phyloP scores from a whole-genome alignment of 2,113 vertebrate species.

The Chloroceryle aenea region DNA sequence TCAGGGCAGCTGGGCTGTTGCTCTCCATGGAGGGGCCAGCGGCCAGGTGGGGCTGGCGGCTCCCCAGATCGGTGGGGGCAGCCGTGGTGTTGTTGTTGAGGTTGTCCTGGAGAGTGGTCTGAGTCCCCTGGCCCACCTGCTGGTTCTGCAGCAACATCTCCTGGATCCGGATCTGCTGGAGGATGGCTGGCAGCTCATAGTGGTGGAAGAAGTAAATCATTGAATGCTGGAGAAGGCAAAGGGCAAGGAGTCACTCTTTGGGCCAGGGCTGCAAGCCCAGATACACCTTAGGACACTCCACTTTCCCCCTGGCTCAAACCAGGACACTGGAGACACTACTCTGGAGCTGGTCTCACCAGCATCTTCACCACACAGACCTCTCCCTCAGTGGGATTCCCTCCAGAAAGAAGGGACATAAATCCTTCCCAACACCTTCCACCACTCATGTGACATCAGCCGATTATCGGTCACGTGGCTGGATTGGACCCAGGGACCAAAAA shows the following conservation, averaged over 20 bases:
- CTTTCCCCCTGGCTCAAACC: too few relatives aligned
- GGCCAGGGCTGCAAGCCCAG: background rate
- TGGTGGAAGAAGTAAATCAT: slow-evolving; percentile 99
- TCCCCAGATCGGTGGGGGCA: fast-evolving
- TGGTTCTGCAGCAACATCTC: slow-evolving; percentile 96
- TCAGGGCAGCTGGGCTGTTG: background rate
- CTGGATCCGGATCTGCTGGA: slow-evolving; percentile 96
- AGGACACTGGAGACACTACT: background rate
- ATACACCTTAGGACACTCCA: background rate
- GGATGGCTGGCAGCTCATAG: slow-evolving; percentile 95
- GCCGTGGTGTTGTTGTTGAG: slow-evolving; percentile 90
- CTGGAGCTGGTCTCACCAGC: background rate
- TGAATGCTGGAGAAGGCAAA: slow-evolving; percentile 82
- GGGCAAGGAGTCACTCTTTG: background rate
- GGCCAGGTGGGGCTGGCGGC: background rate
- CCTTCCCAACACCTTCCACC: background rate
- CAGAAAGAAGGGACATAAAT: background rate
- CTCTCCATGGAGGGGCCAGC: background rate
- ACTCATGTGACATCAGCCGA: background rate
- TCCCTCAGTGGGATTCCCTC: background rate
- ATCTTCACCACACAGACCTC: background rate
- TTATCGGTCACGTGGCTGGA: background rate
- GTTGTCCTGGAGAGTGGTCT: slow-evolving; percentile 91
- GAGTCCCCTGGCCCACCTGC: slow-evolving; percentile 86
- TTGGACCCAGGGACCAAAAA: background rate